phyloP scores from a whole-genome alignment of 2,113 vertebrate genomes.

The Micronycteris hirsuta region DNA sequence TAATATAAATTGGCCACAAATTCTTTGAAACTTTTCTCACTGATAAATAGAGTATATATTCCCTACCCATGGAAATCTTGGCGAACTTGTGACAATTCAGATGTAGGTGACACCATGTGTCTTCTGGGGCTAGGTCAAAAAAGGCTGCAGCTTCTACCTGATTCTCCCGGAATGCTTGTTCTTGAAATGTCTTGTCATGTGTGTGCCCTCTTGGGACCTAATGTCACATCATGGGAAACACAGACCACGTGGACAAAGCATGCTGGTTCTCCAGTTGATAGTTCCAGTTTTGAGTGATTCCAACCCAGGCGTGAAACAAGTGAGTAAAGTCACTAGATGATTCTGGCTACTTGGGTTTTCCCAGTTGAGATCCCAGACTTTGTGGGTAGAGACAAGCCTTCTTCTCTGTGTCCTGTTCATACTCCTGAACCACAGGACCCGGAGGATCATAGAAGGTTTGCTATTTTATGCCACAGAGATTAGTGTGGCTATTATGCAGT shows the following conservation, averaged over 20 bases:
- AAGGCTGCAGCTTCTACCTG: neutral
- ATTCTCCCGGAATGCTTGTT: neutral
- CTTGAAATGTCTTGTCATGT: neutral
- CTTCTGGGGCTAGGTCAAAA: neutral
- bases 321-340: neutral
- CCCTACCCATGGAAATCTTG: neutral
- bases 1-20: neutral
- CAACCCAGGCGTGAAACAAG: neutral
- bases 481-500: neutral
- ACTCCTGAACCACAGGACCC: neutral
- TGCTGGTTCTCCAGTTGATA: accelerated
- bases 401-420: neutral
- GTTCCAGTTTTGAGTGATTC: neutral
- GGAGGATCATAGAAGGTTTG: neutral
- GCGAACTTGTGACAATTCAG: neutral
- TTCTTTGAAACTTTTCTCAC: neutral
- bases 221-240: neutral
- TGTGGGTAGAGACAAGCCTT: neutral
- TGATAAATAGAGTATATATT: neutral
- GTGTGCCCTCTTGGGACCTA: accelerated
- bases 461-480: neutral
- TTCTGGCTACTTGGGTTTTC: neutral
- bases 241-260: neutral
- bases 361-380: neutral
- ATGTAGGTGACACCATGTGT: neutral